phyloP scores from a whole-genome alignment of 2,888 invertebrate genomes.

The Syritta pipiens region DNA sequence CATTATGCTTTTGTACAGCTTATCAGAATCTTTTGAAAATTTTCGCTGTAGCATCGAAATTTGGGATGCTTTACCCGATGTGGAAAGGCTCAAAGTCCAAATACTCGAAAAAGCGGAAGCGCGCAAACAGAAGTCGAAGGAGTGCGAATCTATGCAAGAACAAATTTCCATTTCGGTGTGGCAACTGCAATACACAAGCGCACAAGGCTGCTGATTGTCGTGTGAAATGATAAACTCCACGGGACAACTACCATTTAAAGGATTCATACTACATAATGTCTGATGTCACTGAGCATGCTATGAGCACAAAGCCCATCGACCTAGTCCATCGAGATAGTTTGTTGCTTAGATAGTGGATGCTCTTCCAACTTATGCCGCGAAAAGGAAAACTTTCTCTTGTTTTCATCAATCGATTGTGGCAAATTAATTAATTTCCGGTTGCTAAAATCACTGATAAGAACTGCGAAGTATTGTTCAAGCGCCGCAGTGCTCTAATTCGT shows the following conservation, averaged over 20 bases:
- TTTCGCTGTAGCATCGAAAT: slow-evolving; percentile 29
- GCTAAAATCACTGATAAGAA: not conserved
- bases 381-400: not conserved
- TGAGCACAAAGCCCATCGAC: not conserved
- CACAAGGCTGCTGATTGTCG: slow-evolving; percentile 9
- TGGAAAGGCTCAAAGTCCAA: slow-evolving; percentile 27
- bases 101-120: slow-evolving; percentile 25
- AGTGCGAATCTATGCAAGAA: not conserved
- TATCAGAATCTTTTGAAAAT: slow-evolving; percentile 31
- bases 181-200: slow-evolving; percentile 5
- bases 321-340: too few relatives aligned
- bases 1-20: slow-evolving; percentile 40
- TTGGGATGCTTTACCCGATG: slow-evolving; percentile 11
- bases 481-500: not conserved
- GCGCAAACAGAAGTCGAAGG: not conserved
- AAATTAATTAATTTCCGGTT: slow-evolving; percentile 2
- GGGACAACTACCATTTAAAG: not conserved
- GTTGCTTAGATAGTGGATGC: slow-evolving; percentile 6
- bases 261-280: not conserved
- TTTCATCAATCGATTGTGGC: not conserved
- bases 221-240: not conserved
- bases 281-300: not conserved
- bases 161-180: slow-evolving; percentile 1
- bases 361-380: slow-evolving; percentile 1
- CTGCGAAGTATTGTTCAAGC: slow-evolving; percentile 3